Conservation (phyloP, 1,140 invertebrate species). For the Drosophila tropicalis region DNA sequence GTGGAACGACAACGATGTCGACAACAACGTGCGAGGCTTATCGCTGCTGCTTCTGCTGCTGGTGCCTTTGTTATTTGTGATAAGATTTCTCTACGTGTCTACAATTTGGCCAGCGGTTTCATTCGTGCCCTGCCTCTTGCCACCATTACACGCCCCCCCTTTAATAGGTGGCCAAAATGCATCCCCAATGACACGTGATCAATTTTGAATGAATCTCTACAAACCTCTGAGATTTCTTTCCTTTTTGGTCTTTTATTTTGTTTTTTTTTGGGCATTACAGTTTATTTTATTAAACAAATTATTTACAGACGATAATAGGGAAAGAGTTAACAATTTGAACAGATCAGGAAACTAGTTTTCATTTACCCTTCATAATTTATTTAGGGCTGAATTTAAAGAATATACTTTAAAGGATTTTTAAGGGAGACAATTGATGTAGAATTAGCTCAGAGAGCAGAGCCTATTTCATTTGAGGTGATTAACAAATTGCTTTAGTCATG, state of each 20-base stretch:
- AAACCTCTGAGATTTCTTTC: not conserved
- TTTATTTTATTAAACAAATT: not conserved
- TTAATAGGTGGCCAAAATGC: constrained; percentile 2
- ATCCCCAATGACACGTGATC: constrained; percentile 6
- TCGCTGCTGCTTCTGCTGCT: constrained; percentile 55
- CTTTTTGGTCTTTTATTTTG: too few relatives aligned
- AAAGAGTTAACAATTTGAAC: constrained; percentile 1
- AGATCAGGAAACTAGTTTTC: not conserved
- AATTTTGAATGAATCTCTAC: not conserved
- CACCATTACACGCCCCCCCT: not conserved
- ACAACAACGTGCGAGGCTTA: constrained; percentile 73
- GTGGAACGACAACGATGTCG: constrained; percentile 70
- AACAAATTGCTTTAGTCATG: too few relatives aligned
- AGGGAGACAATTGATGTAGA: too few relatives aligned
- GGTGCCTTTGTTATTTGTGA: constrained; percentile 60
- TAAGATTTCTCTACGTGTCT: constrained; percentile 76
- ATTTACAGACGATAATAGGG: not conserved
- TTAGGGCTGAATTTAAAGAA: too few relatives aligned
- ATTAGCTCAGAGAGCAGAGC: too few relatives aligned
- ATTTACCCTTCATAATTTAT: too few relatives aligned
- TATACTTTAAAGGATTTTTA: too few relatives aligned
- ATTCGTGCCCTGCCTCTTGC: constrained; percentile 7
- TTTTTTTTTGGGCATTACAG: constrained; percentile 30
- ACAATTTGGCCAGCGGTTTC: constrained; percentile 67
- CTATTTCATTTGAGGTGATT: too few relatives aligned